These are phyloP conservation scores for Lepeophtheirus salmonis DNA, from an alignment of 1,140 invertebrate genomes.

Conservation along the genomic window DNA sequence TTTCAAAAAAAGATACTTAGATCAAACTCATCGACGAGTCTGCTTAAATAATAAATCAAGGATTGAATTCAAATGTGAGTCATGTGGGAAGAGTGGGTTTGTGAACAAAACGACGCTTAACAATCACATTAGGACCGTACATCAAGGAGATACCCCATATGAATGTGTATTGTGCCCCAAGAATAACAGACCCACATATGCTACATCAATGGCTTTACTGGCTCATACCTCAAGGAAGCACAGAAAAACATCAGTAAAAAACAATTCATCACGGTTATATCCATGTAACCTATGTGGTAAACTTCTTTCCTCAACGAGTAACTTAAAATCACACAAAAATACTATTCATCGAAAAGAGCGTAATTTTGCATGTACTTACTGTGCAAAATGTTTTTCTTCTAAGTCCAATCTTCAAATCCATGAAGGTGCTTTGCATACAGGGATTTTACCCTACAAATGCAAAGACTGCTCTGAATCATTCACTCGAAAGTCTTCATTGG, in stretches of 20 bases:
- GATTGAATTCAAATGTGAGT: not conserved
- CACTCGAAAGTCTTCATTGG: not conserved
- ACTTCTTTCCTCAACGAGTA: not conserved
- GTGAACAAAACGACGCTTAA: not conserved
- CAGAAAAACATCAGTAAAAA: not conserved
- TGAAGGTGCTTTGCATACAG: not conserved
- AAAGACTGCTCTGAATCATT: not conserved
- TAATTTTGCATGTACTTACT: not conserved
- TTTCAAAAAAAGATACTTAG: no score
- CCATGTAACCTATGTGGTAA: not conserved
- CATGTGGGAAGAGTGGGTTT: constrained; percentile 6
- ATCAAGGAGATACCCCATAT: not conserved
- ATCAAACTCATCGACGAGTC: no score
- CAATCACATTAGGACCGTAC: constrained; percentile 1
- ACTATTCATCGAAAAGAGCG: not conserved
- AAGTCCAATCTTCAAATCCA: not conserved
- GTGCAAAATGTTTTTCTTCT: not conserved
- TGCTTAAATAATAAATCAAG: not conserved
- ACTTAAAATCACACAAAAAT: not conserved
- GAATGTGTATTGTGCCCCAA: constrained; percentile 5
- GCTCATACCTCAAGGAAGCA: not conserved
- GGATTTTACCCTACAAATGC: not conserved
- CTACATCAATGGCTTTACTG: not conserved
- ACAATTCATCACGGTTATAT: no score
- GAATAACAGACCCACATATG: not conserved